Percentiles rank a stretch among this genome's conserved stretches.
Conservation (phyloP, 2,113 vertebrate species). For the Alexandromys fortis region DNA sequence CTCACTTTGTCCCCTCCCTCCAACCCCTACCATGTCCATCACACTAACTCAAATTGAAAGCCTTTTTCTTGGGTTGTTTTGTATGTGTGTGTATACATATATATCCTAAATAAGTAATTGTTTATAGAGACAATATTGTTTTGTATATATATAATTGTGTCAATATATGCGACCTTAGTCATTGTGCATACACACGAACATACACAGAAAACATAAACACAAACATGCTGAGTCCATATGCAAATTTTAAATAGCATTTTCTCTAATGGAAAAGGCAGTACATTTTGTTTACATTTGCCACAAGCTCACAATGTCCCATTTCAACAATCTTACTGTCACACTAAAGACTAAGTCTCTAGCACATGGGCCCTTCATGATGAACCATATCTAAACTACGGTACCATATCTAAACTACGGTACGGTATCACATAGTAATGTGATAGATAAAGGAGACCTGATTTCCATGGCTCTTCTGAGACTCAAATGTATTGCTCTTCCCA, state of each 20-base stretch:
- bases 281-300: not conserved
- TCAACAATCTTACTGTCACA: not conserved
- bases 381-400: not conserved
- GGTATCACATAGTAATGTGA: not conserved
- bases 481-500: not conserved
- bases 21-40: not conserved
- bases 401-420: not conserved
- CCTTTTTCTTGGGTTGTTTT: not conserved
- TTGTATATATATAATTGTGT: not conserved
- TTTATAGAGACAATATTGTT: not conserved
- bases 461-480: not conserved
- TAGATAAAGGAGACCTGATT: not conserved
- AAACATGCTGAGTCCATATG: too few species aligned
- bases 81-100: not conserved
- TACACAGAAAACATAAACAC: too few species aligned
- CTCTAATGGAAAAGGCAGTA: not conserved
- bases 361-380: too few species aligned
- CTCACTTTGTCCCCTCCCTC: not conserved
- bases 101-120: not conserved
- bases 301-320: too few species aligned
- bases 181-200: too few species aligned
- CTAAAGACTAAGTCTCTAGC: not conserved
- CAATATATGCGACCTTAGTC: not conserved
- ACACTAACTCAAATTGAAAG: not conserved
- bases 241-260: not conserved